Percentiles rank a stretch among this genome's conserved stretches.
Evolutionary conservation across 2,797 vertebrate genomes (phyloP).

Genomic region (Sylvia borin): DNA sequence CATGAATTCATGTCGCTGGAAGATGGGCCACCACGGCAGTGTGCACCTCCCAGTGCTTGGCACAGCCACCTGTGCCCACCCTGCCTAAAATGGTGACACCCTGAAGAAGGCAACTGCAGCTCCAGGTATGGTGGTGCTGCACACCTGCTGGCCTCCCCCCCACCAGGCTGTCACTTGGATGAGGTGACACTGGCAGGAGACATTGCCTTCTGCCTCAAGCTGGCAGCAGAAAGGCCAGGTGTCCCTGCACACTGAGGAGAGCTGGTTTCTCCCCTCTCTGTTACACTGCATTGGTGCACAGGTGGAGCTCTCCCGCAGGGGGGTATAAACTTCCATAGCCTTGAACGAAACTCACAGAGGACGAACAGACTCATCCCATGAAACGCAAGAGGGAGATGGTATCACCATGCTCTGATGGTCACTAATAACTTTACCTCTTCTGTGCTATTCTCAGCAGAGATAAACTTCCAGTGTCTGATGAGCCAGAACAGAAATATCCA

Average conservation of each 20-base stretch:
- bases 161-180: not conserved
- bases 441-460: conserved; percentile 66
- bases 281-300: rapidly evolving
- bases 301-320: not conserved
- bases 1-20: not conserved
- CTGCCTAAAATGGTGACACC: not conserved
- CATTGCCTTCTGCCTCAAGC: not conserved
- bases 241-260: not conserved
- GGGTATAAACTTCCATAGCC: not conserved
- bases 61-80: not conserved
- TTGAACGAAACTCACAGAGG: conserved; percentile 36
- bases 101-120: rapidly evolving
- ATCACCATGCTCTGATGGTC: conserved; percentile 60
- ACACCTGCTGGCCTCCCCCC: rapidly evolving
- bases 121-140: not conserved
- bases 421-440: conserved; percentile 70
- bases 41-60: not conserved
- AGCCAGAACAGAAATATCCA: conserved; percentile 72
- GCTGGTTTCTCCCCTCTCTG: not conserved
- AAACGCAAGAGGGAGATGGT: conserved; percentile 38
- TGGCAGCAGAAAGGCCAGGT: not conserved
- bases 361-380: not conserved
- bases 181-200: not conserved
- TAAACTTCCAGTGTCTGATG: conserved; percentile 69
- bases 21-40: rapidly evolving